phyloP scores from a whole-genome alignment of 1,140 invertebrate species.

The Episyrphus balteatus region DNA sequence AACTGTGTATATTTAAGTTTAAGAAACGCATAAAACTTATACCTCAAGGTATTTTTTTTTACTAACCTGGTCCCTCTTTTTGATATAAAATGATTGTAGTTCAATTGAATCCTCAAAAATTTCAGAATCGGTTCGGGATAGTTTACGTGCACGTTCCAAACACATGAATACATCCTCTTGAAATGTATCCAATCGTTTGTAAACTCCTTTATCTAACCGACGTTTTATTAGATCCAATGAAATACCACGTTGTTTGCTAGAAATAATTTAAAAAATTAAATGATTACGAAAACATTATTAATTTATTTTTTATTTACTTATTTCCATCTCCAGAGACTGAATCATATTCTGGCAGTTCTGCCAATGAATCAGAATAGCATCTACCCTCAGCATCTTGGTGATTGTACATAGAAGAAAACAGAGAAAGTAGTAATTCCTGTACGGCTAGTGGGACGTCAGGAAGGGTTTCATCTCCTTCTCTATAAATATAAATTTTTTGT shows the following conservation, averaged over 20 bases:
- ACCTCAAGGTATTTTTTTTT: background rate
- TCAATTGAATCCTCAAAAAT: slow-evolving; percentile 92
- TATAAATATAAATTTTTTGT: too few species aligned
- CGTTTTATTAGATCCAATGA: slow-evolving; percentile 79
- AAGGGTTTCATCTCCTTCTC: slow-evolving; percentile 73
- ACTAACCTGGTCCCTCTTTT: slow-evolving; percentile 48
- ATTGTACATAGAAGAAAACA: slow-evolving; percentile 91
- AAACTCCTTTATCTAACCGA: slow-evolving; percentile 73
- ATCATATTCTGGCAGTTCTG: slow-evolving; percentile 84
- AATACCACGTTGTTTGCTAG: slow-evolving; percentile 56
- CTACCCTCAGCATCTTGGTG: slow-evolving; percentile 92
- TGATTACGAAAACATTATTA: background rate
- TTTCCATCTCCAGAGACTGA: slow-evolving; percentile 56
- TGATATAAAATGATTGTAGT: slow-evolving; percentile 85
- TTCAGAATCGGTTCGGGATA: slow-evolving; percentile 85
- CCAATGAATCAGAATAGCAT: slow-evolving; percentile 92
- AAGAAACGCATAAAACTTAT: background rate
- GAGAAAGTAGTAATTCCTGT: slow-evolving; percentile 80
- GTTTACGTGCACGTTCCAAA: slow-evolving; percentile 74
- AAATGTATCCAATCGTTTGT: slow-evolving; percentile 85
- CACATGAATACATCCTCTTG: slow-evolving; percentile 95
- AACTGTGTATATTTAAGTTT: slow-evolving; percentile 33
- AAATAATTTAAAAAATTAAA: slow-evolving; percentile 8
- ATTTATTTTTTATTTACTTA: slow-evolving; percentile 19
- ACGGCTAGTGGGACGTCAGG: slow-evolving; percentile 82